Base-by-base conservation (phyloP, 1,140 invertebrate species). In the Teleopsis dalmanni region DNA sequence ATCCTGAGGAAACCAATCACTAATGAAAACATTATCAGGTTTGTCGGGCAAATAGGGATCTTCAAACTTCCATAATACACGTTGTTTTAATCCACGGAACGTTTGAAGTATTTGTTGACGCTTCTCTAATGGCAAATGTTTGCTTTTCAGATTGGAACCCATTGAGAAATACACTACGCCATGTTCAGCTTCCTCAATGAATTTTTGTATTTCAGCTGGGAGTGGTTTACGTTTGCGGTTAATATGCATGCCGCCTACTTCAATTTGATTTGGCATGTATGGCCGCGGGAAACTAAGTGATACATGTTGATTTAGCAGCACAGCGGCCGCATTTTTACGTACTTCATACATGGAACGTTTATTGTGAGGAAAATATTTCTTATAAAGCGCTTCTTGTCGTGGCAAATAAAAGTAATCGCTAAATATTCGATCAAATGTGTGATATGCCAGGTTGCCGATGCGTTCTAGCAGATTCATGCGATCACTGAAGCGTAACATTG, bases 41-140 rank as follows among this genome's bases (percentile, higher is more conserved):
- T 77, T 74, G 3, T 65, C 65, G 0, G 74, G 65, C 2, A 81
- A 53, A 22, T 60, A 57, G 3, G 78, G 74, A 4, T 73, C 73
- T 59, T 84, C 81, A 72, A 76, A 85, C 59, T 85, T 85, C 82
- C 80, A 83, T 0, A 85, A 53, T 1, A 85, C 73, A 26, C 74
- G 78, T 31, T 80, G 75, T 18, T 80, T 80, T 0, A 85, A 53
- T 9, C 65, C 62, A 3, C 51, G 62, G 23, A 85, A 75, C 1
- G 78, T 74, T 0, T 76, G 74, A 0, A 83, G 13, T 37, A 84
- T 64, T 9, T 62, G 67, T 2, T 73, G 53, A 22, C 73, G 64
- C 37, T 76, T 80, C 0, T 75, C 70, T 8, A 55, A 8, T 0
- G 76, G 72, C 51, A 83, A 60, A 25, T 74, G 74, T 18, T 73